Percentiles rank a stretch among this genome's conserved stretches.
Conservation (phyloP, 2,888 invertebrate species). For the Diabrotica balteata region DNA sequence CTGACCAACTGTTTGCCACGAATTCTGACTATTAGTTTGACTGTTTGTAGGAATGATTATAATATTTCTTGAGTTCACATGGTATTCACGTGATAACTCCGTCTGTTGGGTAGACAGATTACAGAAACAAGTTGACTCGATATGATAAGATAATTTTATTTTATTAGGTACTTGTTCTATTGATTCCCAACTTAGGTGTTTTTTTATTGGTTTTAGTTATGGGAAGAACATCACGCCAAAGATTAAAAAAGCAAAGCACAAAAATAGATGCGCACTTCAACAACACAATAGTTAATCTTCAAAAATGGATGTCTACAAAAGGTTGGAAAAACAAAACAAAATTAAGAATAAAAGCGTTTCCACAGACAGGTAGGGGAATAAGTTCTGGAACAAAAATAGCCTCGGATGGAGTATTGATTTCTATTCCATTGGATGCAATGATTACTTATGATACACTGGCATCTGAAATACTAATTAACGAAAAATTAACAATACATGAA, state of each 20-base stretch:
- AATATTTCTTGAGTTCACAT: no score
- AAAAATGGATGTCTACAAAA: constrained; percentile 63
- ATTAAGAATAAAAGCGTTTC: constrained; percentile 67
- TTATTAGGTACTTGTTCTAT: no score
- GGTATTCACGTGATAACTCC: no score
- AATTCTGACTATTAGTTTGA: no score
- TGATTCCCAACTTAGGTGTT: no score
- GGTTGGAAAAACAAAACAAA: constrained; percentile 67
- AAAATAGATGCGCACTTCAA: constrained; percentile 28
- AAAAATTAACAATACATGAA: constrained; percentile 70
- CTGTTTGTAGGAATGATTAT: no score
- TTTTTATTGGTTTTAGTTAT: constrained; percentile 47
- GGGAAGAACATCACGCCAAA: constrained; percentile 64
- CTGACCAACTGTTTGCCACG: no score
- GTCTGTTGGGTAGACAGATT: no score
- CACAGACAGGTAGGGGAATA: constrained; percentile 77
- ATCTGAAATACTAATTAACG: constrained; percentile 26
- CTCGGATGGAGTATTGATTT: constrained; percentile 68
- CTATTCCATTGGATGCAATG: constrained; percentile 67
- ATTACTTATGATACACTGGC: constrained; percentile 57
- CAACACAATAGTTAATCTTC: constrained; percentile 52
- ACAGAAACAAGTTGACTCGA: no score
- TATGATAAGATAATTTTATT: no score
- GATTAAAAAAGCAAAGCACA: constrained; percentile 48
- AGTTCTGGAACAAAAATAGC: constrained; percentile 66